Evolutionary conservation across 2,113 vertebrate genomes (phyloP).

Genomic region (Rhabdornis inornatus): DNA sequence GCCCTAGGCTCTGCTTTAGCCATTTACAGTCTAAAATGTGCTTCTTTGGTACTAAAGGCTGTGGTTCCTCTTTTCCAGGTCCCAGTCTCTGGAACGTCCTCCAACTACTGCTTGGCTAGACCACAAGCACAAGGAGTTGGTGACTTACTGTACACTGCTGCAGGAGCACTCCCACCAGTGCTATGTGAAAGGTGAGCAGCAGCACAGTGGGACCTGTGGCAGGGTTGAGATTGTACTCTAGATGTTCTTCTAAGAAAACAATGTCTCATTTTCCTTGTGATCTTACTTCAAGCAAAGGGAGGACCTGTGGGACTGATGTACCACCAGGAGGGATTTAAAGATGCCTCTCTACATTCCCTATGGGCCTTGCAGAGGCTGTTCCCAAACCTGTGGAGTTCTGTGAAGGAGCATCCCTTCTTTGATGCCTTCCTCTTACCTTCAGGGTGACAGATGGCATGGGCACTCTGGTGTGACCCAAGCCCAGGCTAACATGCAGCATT

Average conservation of each 20-base stretch:
- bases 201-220: fast-evolving
- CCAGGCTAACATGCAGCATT: background rate
- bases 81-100: slow-evolving; percentile 86
- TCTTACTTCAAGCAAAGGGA: background rate
- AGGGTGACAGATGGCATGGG: background rate
- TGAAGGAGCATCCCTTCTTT: background rate
- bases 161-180: slow-evolving; percentile 96
- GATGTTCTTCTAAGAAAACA: background rate
- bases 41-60: background rate
- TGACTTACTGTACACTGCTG: slow-evolving; percentile 87
- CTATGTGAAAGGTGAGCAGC: slow-evolving; percentile 83
- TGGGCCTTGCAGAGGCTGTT: background rate
- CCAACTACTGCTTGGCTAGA: slow-evolving; percentile 83
- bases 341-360: background rate
- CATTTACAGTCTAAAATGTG: background rate
- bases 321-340: background rate
- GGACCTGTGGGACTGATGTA: background rate
- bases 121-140: slow-evolving; percentile 88
- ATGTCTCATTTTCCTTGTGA: background rate
- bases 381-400: background rate
- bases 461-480: background rate
- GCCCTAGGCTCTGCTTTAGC: background rate
- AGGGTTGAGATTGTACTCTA: background rate
- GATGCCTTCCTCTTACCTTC: background rate
- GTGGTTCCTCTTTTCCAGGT: slow-evolving; percentile 66